A percentile compares a stretch with the other conserved stretches of the same genome.
Conservation (phyloP, 2,113 vertebrate genomes). For the Lutjanus erythropterus region DNA sequence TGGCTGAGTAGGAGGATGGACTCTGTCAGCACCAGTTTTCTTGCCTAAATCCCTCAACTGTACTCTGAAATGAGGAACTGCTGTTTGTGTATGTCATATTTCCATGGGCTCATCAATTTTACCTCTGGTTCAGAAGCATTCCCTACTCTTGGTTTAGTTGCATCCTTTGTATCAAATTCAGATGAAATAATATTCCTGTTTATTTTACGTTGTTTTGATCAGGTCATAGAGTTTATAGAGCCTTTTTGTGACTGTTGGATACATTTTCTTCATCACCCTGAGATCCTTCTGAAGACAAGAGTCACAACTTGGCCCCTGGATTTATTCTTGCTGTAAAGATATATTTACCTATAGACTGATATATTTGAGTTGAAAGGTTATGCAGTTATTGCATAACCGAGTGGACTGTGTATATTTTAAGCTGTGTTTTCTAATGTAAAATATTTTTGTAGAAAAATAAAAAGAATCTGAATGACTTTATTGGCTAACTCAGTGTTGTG, state of each 20-base stretch:
- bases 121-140: constrained; percentile 26
- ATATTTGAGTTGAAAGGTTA: constrained; percentile 78
- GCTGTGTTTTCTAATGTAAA: constrained; percentile 84
- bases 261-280: neutral
- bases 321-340: constrained; percentile 75
- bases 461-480: constrained; percentile 52
- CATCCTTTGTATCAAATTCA: constrained; percentile 57
- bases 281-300: constrained; percentile 22
- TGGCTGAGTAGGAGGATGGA: constrained; percentile 28
- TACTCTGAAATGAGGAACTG: constrained; percentile 20
- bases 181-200: constrained; percentile 39
- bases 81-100: constrained; percentile 22
- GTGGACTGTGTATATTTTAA: constrained; percentile 80
- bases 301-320: constrained; percentile 39
- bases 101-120: neutral
- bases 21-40: constrained; percentile 14
- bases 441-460: constrained; percentile 86
- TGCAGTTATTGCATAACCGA: constrained; percentile 68
- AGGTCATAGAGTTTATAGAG: constrained; percentile 28
- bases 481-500: neutral
- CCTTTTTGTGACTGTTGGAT: constrained; percentile 33
- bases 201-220: constrained; percentile 51
- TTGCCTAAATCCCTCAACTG: constrained; percentile 18
- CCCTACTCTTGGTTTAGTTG: constrained; percentile 46
- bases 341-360: constrained; percentile 82